Evolutionary conservation across 2,888 invertebrate genomes (phyloP), one percentile per base, ranked within the genome.

Genomic region (Hylaea fasciaria): DNA sequence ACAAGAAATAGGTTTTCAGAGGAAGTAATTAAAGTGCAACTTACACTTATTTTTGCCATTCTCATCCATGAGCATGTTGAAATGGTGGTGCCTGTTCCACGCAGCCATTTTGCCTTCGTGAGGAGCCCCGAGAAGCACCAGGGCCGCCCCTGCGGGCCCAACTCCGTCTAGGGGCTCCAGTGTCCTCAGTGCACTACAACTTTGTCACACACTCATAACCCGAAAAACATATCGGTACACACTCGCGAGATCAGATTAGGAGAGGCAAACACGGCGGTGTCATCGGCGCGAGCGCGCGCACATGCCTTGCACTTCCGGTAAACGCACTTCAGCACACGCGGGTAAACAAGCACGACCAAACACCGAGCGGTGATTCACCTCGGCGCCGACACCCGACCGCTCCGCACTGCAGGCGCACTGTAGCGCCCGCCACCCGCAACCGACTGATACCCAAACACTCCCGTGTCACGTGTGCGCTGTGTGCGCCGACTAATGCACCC

Each of bases 41-140:
- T 94, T 86, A 95, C 95, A 91, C 93, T 95, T 95, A 79, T 93
- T 93, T 91, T 95, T 95, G 84, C 93, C 93, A 91, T 94, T 95
- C 86, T 93, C 93, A 74, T 95, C 95, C 94, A 95, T 94, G 82
- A 95, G 94, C 94, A 95, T 94, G 85, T 87, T 91, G 89, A 94
- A 93, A 89, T 95, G 95, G 89, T 95, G 95, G 92, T 95, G 95
- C 91, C 95, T 95, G 86, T 95, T 95, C 95, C 95, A 95, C 93
- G 93, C 93, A 82, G 94, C 94, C 94, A 94, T 94, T 90, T 94
- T 93, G 93, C 93, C 93, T 91, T 91, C 90, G 91, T 91, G 91
- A 80, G 92, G 92, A 92, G 92, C 92, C 93, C 92, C 92, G 86
- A 92, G 92, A 89, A 91, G 91, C 89, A 91, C 92, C 80, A 91